These are phyloP conservation scores for Patagioenas fasciata DNA, from an alignment of 2,113 vertebrate species.

Conservation along the genomic window DNA sequence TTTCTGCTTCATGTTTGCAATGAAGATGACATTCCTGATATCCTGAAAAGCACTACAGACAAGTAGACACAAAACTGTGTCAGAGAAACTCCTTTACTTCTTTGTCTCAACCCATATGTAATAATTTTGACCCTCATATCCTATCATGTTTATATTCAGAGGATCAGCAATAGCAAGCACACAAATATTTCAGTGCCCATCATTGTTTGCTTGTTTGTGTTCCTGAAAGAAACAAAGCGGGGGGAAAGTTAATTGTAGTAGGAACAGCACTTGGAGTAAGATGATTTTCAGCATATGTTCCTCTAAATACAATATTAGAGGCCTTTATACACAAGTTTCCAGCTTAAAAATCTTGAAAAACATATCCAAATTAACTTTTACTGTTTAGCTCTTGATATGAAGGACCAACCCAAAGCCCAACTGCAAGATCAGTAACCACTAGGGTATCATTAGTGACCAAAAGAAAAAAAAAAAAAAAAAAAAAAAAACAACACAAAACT, in stretches of 20 bases:
- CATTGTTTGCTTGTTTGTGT: not conserved
- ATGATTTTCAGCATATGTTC: not conserved
- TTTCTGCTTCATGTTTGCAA: rapidly evolving
- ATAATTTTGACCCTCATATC: not conserved
- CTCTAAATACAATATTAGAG: not conserved
- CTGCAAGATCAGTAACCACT: slow-evolving; percentile 82
- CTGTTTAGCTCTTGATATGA: slow-evolving; percentile 61
- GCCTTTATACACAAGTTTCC: not conserved
- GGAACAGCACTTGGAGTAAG: not conserved
- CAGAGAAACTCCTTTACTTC: not conserved
- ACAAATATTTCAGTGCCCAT: not conserved
- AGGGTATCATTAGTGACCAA: slow-evolving; percentile 87
- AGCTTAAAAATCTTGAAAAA: slow-evolving; percentile 17
- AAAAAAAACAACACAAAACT: no score
- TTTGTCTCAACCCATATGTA: not conserved
- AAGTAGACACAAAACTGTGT: not conserved
- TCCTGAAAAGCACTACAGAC: not conserved
- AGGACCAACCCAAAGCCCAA: slow-evolving; percentile 77
- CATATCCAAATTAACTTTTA: slow-evolving; percentile 49
- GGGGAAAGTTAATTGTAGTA: not conserved
- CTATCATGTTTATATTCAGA: not conserved
- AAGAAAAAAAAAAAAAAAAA: slow-evolving; percentile 95
- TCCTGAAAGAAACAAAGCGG: not conserved
- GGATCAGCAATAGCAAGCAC: not conserved
- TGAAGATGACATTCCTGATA: not conserved